Conservation (phyloP, 1,140 invertebrate species). For the Kradibia gibbosae region DNA sequence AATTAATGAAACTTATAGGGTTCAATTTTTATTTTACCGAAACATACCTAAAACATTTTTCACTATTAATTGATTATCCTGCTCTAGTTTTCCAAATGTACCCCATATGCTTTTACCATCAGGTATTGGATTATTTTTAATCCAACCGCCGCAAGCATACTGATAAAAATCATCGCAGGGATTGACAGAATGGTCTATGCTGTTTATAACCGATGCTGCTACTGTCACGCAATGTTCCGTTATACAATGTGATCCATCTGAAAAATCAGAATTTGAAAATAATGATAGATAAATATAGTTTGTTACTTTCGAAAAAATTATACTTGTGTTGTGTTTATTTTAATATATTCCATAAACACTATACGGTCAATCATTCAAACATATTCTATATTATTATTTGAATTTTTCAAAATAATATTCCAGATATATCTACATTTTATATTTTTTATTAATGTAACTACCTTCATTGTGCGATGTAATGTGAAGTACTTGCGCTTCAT, state of each 20-base stretch:
- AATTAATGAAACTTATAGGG: too few relatives aligned
- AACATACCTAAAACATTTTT: constrained; percentile 87
- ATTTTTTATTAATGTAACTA: constrained; percentile 48
- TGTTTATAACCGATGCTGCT: constrained; percentile 86
- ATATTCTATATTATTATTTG: background rate
- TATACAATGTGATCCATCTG: constrained; percentile 77
- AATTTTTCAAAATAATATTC: background rate
- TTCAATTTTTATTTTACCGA: too few relatives aligned
- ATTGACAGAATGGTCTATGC: constrained; percentile 84
- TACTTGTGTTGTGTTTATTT: background rate
- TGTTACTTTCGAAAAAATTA: too few relatives aligned
- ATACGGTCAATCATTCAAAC: background rate
- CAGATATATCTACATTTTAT: background rate
- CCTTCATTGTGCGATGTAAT: constrained; percentile 66
- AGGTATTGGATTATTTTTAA: constrained; percentile 92
- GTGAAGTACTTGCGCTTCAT: constrained; percentile 66
- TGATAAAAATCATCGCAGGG: constrained; percentile 97
- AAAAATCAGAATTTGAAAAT: background rate
- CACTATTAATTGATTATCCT: constrained; percentile 93
- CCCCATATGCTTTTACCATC: constrained; percentile 95
- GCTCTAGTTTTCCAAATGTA: constrained; percentile 94
- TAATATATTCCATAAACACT: background rate
- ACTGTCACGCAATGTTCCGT: constrained; percentile 89
- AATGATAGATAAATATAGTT: constrained; percentile 1
- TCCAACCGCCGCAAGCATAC: constrained; percentile 95